Evolutionary conservation across 1,140 invertebrate species (phyloP).

Genomic region (Drosophila sproati): DNA sequence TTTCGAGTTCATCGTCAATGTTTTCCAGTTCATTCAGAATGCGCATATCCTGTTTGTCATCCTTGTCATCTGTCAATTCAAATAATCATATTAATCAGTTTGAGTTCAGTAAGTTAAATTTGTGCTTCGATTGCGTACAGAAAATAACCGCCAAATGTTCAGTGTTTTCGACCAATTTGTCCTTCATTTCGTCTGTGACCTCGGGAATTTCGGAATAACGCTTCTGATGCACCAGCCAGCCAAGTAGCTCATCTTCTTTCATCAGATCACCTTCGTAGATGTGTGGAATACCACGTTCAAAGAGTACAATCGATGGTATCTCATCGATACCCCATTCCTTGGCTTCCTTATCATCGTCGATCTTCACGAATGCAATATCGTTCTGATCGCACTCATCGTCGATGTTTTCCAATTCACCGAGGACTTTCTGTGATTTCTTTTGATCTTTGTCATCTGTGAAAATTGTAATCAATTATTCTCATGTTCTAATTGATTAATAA

Average conservation of each 20-base stretch:
- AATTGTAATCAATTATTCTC: conserved; percentile 5
- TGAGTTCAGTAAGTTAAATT: not conserved
- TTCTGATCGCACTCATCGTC: conserved; percentile 97
- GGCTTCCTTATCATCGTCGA: conserved; percentile 94
- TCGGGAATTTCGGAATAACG: conserved; percentile 96
- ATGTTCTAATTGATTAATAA: not conserved
- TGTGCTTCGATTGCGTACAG: conserved; percentile 87
- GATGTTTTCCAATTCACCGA: conserved; percentile 95
- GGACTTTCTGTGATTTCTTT: conserved; percentile 94
- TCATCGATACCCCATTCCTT: conserved; percentile 95
- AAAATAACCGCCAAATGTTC: conserved; percentile 93
- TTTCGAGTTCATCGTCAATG: conserved; percentile 96
- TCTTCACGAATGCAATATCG: conserved; percentile 96
- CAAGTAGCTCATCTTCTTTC: conserved; percentile 95
- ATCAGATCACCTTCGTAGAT: conserved; percentile 96
- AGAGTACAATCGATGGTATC: conserved; percentile 92
- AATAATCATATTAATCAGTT: not conserved
- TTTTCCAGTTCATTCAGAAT: conserved; percentile 95
- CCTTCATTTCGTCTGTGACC: conserved; percentile 97
- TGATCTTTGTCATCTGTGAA: conserved; percentile 95
- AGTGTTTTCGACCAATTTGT: conserved; percentile 93
- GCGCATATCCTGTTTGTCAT: conserved; percentile 94
- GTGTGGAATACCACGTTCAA: conserved; percentile 94
- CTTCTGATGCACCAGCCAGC: conserved; percentile 95
- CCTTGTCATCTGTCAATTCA: conserved; percentile 91